phyloP scores from a whole-genome alignment of 2,797 vertebrate species.

The Coilia nasus region DNA sequence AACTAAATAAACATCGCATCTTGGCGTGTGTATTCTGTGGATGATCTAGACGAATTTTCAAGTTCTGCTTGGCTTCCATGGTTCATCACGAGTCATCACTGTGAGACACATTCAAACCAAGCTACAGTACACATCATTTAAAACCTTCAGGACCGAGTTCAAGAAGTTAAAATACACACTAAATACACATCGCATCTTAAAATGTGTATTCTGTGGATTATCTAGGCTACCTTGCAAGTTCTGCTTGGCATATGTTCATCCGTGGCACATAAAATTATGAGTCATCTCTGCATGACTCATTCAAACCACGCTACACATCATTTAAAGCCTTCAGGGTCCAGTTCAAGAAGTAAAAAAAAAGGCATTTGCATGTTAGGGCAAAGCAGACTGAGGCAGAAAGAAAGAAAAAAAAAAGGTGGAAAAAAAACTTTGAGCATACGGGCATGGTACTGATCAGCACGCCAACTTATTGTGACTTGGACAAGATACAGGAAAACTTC shows the following conservation, averaged over 20 bases:
- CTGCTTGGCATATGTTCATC: too few species aligned
- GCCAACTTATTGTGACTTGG: conserved; percentile 15
- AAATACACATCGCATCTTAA: too few species aligned
- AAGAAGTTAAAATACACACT: too few species aligned
- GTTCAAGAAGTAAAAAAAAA: background rate
- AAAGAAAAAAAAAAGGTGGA: background rate
- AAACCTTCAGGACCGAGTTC: background rate
- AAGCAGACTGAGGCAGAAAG: background rate
- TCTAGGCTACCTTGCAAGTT: too few species aligned
- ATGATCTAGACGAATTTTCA: background rate
- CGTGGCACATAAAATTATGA: background rate
- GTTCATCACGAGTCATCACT: background rate
- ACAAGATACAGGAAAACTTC: conserved; percentile 1
- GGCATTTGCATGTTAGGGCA: background rate
- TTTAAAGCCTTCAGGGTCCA: background rate
- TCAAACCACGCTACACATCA: background rate
- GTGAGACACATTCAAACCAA: background rate
- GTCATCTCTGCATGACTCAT: background rate
- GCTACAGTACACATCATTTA: background rate
- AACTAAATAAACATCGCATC: too few species aligned
- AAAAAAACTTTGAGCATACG: background rate
- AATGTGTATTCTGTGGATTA: too few species aligned
- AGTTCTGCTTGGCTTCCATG: background rate
- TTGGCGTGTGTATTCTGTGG: background rate
- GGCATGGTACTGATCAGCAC: background rate